Evolutionary conservation across 2,797 vertebrate species (phyloP).

Genomic region (Hipposideros larvatus): DNA sequence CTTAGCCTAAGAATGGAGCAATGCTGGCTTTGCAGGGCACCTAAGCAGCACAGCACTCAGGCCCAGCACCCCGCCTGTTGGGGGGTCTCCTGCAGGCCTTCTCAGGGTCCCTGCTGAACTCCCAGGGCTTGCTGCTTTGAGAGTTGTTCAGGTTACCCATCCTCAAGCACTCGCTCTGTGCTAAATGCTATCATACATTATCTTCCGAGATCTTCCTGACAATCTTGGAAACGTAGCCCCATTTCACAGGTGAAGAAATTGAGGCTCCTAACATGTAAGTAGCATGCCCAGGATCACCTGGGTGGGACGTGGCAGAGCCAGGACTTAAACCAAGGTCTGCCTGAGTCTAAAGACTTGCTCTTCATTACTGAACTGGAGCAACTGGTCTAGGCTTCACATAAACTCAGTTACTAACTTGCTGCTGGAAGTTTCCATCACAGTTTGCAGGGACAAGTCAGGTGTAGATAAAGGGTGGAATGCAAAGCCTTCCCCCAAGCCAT

Average conservation of each 20-base stretch:
- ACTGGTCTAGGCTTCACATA: not conserved
- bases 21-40: not conserved
- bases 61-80: accelerated
- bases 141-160: not conserved
- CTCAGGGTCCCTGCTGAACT: not conserved
- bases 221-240: not conserved
- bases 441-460: not conserved
- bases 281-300: not conserved
- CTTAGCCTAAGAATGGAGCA: conserved; percentile 40
- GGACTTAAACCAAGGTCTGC: not conserved
- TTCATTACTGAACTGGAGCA: not conserved
- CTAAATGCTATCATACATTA: not conserved
- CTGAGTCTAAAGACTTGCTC: not conserved
- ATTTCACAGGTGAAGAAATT: not conserved
- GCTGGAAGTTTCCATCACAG: conserved; percentile 5
- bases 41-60: too few species aligned
- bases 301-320: not conserved
- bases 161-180: not conserved
- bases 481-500: conserved; percentile 50
- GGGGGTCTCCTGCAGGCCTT: not conserved
- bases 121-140: not conserved
- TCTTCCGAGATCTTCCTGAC: not conserved
- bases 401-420: not conserved
- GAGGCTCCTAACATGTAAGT: not conserved
- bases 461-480: not conserved